These are phyloP conservation scores for Drosophila murphyi DNA, from an alignment of 1,140 invertebrate species.

Conservation along the genomic window DNA sequence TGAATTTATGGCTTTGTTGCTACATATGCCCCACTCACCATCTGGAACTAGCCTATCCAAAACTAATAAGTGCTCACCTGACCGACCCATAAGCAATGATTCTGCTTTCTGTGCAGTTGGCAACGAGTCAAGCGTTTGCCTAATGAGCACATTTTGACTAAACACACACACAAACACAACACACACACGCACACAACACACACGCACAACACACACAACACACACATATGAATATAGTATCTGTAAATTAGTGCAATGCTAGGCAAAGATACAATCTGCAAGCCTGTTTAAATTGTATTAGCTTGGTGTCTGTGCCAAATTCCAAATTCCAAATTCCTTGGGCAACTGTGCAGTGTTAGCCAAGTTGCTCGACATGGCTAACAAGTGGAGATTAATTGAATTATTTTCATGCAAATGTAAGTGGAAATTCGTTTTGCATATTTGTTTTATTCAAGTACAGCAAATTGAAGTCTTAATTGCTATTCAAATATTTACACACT, in stretches of 20 bases:
- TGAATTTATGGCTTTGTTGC: too few relatives aligned
- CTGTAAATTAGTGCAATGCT: conserved; percentile 30
- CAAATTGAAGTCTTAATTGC: neutral
- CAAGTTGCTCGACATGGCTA: conserved; percentile 4
- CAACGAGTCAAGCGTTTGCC: neutral
- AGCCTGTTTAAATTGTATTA: conserved; percentile 4
- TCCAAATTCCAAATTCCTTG: conserved; percentile 2
- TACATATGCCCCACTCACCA: neutral
- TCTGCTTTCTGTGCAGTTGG: neutral
- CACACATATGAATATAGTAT: neutral
- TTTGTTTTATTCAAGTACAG: neutral
- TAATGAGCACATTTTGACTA: conserved; percentile 22
- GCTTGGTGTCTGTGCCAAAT: conserved; percentile 5
- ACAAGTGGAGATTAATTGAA: conserved; percentile 10
- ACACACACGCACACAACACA: neutral
- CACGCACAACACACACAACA: neutral
- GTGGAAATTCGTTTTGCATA: too few relatives aligned
- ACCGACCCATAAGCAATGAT: neutral
- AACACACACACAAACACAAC: neutral
- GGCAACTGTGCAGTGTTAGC: neutral
- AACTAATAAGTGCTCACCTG: conserved; percentile 1
- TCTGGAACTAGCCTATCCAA: neutral
- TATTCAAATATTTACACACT: conserved; percentile 3
- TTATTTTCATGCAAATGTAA: neutral
- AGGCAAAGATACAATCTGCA: conserved; percentile 10